Percentiles rank a stretch among this genome's conserved stretches.
phyloP scores from a whole-genome alignment of 2,797 vertebrate genomes.

The Phrynocephalus guinanensis region DNA sequence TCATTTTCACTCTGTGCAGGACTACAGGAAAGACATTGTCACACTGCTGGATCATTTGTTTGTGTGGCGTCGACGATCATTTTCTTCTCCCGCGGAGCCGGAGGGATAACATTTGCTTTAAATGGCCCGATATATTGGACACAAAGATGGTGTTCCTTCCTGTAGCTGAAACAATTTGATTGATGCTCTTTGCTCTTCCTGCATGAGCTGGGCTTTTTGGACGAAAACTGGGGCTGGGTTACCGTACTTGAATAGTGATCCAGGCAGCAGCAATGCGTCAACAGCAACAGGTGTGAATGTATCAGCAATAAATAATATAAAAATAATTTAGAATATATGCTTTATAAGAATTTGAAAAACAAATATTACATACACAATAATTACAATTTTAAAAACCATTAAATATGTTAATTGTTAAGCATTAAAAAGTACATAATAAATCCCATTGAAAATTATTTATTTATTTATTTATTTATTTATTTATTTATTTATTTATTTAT shows the following conservation, averaged over 20 bases:
- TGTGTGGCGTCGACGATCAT: conserved; percentile 2
- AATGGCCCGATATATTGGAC: not conserved
- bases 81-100: not conserved
- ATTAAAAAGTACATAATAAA: too few relatives aligned
- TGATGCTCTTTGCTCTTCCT: not conserved
- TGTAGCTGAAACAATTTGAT: not conserved
- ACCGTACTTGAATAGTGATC: not conserved
- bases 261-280: not conserved
- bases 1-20: conserved; percentile 26
- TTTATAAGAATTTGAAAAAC: too few relatives aligned
- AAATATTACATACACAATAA: too few relatives aligned
- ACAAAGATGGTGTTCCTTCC: conserved; percentile 4
- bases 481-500: too few relatives aligned
- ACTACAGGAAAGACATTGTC: conserved; percentile 23
- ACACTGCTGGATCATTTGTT: not conserved
- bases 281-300: not conserved
- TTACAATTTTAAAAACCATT: too few relatives aligned
- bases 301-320: not conserved
- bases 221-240: not conserved
- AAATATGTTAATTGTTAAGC: too few relatives aligned
- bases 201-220: not conserved
- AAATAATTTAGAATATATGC: too few relatives aligned
- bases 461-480: too few relatives aligned
- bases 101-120: conserved; percentile 19
- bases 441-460: too few relatives aligned